Evolutionary conservation across 2,113 vertebrate species (phyloP).

Genomic region (Macaca mulatta): DNA sequence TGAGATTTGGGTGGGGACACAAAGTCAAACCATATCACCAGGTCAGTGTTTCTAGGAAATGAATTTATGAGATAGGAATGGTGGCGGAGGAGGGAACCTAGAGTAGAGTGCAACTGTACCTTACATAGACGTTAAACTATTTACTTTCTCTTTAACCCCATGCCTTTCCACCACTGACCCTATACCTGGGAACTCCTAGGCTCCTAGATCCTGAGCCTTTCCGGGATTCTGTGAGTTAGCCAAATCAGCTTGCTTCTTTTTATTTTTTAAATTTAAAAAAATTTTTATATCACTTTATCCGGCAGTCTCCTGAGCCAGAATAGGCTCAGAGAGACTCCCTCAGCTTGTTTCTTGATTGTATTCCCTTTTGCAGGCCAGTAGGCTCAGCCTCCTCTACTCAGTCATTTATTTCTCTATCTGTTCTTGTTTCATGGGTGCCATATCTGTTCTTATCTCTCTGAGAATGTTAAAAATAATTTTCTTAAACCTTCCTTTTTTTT

Average conservation of each 20-base stretch:
- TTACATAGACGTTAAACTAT: background rate
- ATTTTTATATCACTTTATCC: too few relatives aligned
- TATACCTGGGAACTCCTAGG: background rate
- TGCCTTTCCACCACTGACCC: background rate
- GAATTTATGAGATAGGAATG: slow-evolving; percentile 12
- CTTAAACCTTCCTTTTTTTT: background rate
- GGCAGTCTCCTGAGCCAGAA: too few relatives aligned
- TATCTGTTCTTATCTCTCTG: background rate
- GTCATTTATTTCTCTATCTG: background rate
- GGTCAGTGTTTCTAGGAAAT: slow-evolving; percentile 20
- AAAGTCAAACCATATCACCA: background rate
- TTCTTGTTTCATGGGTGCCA: slow-evolving; percentile 1
- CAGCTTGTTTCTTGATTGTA: background rate
- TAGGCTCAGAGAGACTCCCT: background rate
- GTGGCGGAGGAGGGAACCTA: background rate
- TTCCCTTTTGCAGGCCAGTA: background rate
- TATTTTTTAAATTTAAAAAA: too few relatives aligned
- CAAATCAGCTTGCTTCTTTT: background rate
- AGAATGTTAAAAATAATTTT: slow-evolving; percentile 17
- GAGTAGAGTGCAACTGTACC: background rate
- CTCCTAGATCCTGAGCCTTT: background rate
- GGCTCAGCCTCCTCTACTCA: background rate
- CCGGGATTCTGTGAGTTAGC: background rate
- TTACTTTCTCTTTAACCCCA: background rate
- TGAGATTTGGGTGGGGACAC: too few relatives aligned